Evolutionary conservation across 1,140 invertebrate genomes (phyloP), one percentile per base, ranked within the genome.

Genomic region (Pogonus chalceus): DNA sequence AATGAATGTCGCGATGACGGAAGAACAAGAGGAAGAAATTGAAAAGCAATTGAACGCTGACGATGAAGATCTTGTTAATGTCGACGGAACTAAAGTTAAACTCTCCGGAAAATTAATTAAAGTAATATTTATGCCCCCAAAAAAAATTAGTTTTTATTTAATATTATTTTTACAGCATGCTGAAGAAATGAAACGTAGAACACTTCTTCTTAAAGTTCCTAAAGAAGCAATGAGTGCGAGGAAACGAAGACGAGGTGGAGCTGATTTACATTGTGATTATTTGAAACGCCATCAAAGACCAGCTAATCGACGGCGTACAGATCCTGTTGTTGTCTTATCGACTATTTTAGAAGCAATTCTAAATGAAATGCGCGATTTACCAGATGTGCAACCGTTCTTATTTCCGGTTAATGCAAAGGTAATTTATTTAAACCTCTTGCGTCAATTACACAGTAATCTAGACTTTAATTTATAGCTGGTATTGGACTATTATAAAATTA

Each of bases 321-420:
- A 99, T 75, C 96, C 96, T 0, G 82, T 97, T 0, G 92, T 99
- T 10, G 93, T 95, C 0, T 73, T 99, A 57, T 92, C 92, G 0
- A 91, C 89, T 1, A 85, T 97, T 53, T 75, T 99, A 35, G 95
- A 98, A 69, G 82, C 83, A 16, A 94, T 99, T 56, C 72, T 98
- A 0, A 96, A 94, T 64, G 92, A 98, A 66, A 85, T 99, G 80
- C 77, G 94, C 51, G 85, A 90, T 61, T 69, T 98, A 65, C 90
- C 91, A 0, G 92, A 97, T 71, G 90, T 93, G 0, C 84, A 90
- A 61, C 88, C 88, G 0, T 98, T 99, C 72, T 73, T 96, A 35
- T 88, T 92, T 60, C 95, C 96, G 4, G 96, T 99, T 26, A 98
- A 91, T 76, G 77, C 83, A 14, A 98, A 97, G 75, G 83, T 87